A percentile compares a stretch with the other conserved stretches of the same genome.
Evolutionary conservation across 2,797 vertebrate genomes (phyloP).

Genomic region (Salarias fasciatus): DNA sequence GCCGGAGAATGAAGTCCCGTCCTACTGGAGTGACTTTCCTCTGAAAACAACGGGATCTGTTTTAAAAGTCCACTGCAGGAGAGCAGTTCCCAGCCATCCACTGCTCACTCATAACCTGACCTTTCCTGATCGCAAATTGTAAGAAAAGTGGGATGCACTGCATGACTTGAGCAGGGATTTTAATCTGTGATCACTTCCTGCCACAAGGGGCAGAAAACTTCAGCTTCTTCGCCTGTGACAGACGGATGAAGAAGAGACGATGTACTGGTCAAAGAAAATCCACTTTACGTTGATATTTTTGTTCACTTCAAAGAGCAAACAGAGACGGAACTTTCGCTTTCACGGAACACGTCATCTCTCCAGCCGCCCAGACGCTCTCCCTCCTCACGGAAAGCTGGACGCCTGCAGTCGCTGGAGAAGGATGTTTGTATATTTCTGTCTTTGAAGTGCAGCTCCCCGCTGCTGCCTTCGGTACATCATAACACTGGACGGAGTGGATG

Average conservation of each 20-base stretch:
- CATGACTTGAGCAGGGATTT: constrained; percentile 4
- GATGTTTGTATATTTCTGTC: constrained; percentile 60
- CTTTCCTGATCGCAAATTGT: constrained; percentile 6
- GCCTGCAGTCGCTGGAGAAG: constrained; percentile 31
- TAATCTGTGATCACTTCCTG: background rate
- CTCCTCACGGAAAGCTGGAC: constrained; percentile 19
- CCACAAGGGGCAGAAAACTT: background rate
- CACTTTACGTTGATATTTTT: too few relatives aligned
- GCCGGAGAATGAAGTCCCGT: background rate
- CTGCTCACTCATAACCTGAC: background rate
- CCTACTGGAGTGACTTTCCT: constrained; percentile 1
- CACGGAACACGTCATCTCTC: background rate
- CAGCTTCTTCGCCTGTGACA: background rate
- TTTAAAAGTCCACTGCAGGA: background rate
- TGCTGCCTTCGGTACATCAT: constrained; percentile 38
- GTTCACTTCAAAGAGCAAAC: too few relatives aligned
- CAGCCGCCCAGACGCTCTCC: too few relatives aligned
- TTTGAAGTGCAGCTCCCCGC: constrained; percentile 37
- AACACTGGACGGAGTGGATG: constrained; percentile 33
- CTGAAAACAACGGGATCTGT: constrained; percentile 3
- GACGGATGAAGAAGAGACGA: too few relatives aligned
- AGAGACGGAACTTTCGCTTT: too few relatives aligned
- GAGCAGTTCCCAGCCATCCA: constrained; percentile 29
- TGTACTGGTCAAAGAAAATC: too few relatives aligned
- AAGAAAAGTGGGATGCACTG: constrained; percentile 12